Evolutionary conservation across 92 coral and sea anemone genomes (phyloP).

Genomic region (Diadumene lineata): DNA sequence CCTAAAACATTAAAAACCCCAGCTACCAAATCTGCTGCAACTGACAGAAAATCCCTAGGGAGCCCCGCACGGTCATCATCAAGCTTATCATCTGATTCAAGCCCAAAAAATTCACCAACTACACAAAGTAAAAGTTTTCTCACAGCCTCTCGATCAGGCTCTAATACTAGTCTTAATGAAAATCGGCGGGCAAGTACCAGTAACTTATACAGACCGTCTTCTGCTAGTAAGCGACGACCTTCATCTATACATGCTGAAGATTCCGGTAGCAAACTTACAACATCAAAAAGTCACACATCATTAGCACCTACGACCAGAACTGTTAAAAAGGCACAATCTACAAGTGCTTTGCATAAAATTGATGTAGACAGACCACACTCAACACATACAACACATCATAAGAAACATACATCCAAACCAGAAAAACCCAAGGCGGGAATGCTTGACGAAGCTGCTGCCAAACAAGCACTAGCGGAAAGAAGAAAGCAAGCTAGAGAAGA

Average conservation of each 20-base stretch:
- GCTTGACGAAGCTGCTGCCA: constrained; percentile 85
- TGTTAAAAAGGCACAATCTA: constrained; percentile 87
- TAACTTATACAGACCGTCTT: constrained; percentile 51
- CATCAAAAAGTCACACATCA: constrained; percentile 62
- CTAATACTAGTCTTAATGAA: constrained; percentile 44
- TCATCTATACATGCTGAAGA: constrained; percentile 36
- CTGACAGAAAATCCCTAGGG: constrained; percentile 39
- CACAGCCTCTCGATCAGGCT: constrained; percentile 46
- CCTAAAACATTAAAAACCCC: constrained; percentile 64
- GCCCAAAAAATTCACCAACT: constrained; percentile 67
- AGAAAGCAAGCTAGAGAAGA: constrained; percentile 93
- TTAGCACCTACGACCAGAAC: constrained; percentile 56
- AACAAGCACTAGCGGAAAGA: constrained; percentile 91
- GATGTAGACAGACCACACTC: constrained; percentile 44
- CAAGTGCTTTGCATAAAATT: constrained; percentile 83
- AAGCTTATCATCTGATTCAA: constrained; percentile 69
- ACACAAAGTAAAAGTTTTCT: constrained; percentile 47
- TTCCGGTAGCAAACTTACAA: constrained; percentile 21
- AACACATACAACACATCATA: no score
- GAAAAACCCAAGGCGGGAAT: constrained; percentile 90
- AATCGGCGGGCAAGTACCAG: constrained; percentile 64
- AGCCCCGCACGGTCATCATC: constrained; percentile 59
- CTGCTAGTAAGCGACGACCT: constrained; percentile 52
- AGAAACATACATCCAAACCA: constrained; percentile 59
- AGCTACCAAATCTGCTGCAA: constrained; percentile 48